Base-by-base conservation (phyloP, 2,888 invertebrate genomes). In the Itoplectis maculator region DNA sequence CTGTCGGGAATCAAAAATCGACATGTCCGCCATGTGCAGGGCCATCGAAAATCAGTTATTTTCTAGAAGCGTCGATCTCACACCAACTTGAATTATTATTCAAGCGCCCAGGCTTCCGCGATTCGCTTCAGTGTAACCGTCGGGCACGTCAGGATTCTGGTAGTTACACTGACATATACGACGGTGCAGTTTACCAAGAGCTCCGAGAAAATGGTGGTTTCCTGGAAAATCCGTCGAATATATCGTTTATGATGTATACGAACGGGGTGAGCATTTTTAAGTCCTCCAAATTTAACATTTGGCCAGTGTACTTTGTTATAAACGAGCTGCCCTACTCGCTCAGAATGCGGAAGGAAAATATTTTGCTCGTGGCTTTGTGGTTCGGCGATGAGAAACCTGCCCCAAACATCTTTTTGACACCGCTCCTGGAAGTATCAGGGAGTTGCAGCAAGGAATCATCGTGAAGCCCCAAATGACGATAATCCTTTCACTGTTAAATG, bases 311-410 rank as follows among this genome's bases (percentile, higher is more conserved):
- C 74, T 63, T 87, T 47, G 51, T 70, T 13, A 82, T 87, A 9
- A 87, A 87, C 51, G 87, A 87, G 75, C 72, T 86, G 20, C 85
- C 85, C 6, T 85, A 81, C 68, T 45, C 69, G n/a, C 35, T 79
- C 18, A 13, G 87, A 61, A 82, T 20, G 0, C 75, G 76, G 59
- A 51, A 68, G n/a, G 84, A 87, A 77, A 87, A 87, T 76, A 42
- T 85, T n/a, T 45, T 86, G 11, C 54, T 87, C 8, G 82, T 73
- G n/a, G 87, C 83, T 20, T 23, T 87, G 29, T 87, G 85, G 86
- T 86, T 81, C 72, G 77, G 84, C 45, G n/a, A 51, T 42, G 11
- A 59, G 0, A 86, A 87, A 72, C 83, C 84, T 7, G 56, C 77
- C 20, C 61, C 79, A 13, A 77, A 85, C 49, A 18, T 70, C 7